Evolutionary conservation across 2,888 invertebrate species (phyloP).

Genomic region (Machimus rusticus): DNA sequence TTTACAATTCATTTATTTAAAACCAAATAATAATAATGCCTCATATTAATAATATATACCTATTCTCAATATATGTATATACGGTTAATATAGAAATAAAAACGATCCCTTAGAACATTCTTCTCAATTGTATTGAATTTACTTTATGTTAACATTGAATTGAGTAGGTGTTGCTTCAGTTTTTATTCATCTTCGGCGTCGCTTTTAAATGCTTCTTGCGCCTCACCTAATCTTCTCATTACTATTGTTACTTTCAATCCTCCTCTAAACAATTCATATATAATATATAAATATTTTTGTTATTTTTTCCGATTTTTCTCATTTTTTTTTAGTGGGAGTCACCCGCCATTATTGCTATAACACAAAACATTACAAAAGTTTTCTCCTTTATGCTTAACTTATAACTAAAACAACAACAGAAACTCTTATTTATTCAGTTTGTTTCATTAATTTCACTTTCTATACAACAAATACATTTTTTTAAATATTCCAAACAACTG

Average conservation of each 20-base stretch:
- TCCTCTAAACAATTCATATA: slow-evolving; percentile 38
- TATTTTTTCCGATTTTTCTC: slow-evolving; percentile 17
- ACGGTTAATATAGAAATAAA: slow-evolving; percentile 29
- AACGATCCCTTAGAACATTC: slow-evolving; percentile 21
- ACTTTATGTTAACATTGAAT: slow-evolving; percentile 63
- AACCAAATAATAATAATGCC: slow-evolving; percentile 49
- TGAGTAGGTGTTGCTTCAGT: slow-evolving; percentile 56
- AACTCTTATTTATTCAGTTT: slow-evolving; percentile 44
- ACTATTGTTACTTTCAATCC: slow-evolving; percentile 30
- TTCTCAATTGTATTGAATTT: slow-evolving; percentile 46
- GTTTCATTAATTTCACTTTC: slow-evolving; percentile 51
- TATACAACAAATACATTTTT: slow-evolving; percentile 50
- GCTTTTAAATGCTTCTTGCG: slow-evolving; percentile 31
- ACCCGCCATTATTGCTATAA: slow-evolving; percentile 48
- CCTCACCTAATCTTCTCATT: slow-evolving; percentile 19
- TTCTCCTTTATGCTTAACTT: slow-evolving; percentile 42
- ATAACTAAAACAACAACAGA: slow-evolving; percentile 46
- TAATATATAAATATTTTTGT: slow-evolving; percentile 25
- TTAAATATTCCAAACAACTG: slow-evolving; percentile 43
- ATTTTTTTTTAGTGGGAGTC: slow-evolving; percentile 17
- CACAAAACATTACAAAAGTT: slow-evolving; percentile 46
- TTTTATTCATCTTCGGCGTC: slow-evolving; percentile 24
- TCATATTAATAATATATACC: slow-evolving; percentile 40
- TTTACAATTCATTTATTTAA: slow-evolving; percentile 50
- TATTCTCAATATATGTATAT: slow-evolving; percentile 38